A percentile compares a stretch with the other conserved stretches of the same genome.
phyloP scores from a whole-genome alignment of 2,113 vertebrate species.

The Naja naja region DNA sequence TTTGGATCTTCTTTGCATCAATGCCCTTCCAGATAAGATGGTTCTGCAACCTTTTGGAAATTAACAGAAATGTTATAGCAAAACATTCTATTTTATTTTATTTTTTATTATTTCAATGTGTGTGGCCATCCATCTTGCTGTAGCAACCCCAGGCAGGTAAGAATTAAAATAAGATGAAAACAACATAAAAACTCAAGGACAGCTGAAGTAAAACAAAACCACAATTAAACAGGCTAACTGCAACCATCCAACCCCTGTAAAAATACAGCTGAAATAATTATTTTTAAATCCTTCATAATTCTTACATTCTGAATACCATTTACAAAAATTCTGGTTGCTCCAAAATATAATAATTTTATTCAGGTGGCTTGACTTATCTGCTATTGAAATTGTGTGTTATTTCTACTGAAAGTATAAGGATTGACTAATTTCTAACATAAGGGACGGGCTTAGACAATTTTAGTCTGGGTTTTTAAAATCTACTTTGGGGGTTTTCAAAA shows the following conservation, averaged over 20 bases:
- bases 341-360: background rate
- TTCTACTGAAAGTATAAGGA: background rate
- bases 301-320: background rate
- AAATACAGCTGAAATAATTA: background rate
- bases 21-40: background rate
- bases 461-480: background rate
- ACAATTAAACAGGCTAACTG: background rate
- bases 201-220: background rate
- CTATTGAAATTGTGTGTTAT: background rate
- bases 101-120: background rate
- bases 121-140: background rate
- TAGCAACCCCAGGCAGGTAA: background rate
- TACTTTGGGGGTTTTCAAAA: background rate
- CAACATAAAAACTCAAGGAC: background rate
- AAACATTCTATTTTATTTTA: background rate
- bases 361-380: background rate
- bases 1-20: background rate
- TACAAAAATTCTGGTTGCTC: background rate
- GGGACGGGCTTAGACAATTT: background rate
- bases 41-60: background rate
- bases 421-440: background rate
- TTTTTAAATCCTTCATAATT: background rate
- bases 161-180: background rate
- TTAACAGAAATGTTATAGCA: background rate
- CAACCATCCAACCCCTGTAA: background rate